Conservation (phyloP, 2,888 invertebrate genomes). For the Oeneis ivallda region DNA sequence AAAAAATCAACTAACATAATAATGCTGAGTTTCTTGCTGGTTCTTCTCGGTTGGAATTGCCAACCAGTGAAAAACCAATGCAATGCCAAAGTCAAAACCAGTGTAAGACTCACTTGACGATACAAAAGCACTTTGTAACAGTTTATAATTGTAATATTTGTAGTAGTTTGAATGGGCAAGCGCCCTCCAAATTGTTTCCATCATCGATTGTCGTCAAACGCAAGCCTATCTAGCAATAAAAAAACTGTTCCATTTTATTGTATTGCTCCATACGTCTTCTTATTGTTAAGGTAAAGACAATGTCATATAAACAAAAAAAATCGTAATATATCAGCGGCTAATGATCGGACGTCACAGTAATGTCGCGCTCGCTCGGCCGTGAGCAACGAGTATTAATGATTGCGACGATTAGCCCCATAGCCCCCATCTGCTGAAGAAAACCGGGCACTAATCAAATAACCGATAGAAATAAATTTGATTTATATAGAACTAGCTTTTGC, state of each 20-base stretch:
- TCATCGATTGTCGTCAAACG: too few species aligned
- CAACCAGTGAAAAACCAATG: too few species aligned
- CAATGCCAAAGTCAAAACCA: neutral
- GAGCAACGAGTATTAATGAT: conserved; percentile 75
- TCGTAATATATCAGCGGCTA: conserved; percentile 68
- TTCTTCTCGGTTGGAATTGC: neutral
- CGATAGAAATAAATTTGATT: neutral
- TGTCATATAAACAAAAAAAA: conserved; percentile 43
- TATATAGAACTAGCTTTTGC: neutral
- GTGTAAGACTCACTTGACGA: neutral
- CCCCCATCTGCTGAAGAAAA: conserved; percentile 67
- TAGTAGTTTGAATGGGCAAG: too few species aligned
- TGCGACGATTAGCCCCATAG: conserved; percentile 58
- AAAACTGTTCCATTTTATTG: too few species aligned
- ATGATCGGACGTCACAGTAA: conserved; percentile 64
- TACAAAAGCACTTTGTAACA: neutral
- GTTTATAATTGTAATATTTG: too few species aligned
- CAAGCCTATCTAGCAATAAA: too few species aligned
- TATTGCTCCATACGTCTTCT: too few species aligned
- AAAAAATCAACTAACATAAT: too few species aligned
- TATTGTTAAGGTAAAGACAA: conserved; percentile 24
- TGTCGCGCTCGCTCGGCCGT: conserved; percentile 66
- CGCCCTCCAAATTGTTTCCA: too few species aligned
- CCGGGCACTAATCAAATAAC: conserved; percentile 48
- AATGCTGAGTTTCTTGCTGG: neutral